phyloP scores from a whole-genome alignment of 2,797 vertebrate species.

The Nyctibius grandis region DNA sequence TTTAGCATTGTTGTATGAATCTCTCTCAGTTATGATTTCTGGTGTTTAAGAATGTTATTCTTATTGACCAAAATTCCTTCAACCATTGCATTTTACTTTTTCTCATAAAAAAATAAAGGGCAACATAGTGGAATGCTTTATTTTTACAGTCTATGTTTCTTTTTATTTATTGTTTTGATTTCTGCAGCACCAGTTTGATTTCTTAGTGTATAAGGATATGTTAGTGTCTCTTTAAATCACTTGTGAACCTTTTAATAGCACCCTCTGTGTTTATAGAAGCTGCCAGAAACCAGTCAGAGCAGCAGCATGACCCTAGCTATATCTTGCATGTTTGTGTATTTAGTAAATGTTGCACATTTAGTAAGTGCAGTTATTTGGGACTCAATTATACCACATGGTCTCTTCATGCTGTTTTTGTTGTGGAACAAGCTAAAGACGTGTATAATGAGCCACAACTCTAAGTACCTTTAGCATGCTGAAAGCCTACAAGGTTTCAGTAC shows the following conservation, averaged over 20 bases:
- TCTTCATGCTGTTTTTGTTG: neutral
- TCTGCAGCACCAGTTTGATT: neutral
- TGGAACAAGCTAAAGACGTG: neutral
- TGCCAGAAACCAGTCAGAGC: neutral
- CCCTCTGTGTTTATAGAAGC: neutral
- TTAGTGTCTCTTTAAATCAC: conserved; percentile 4
- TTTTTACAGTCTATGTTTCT: neutral
- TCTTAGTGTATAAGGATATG: neutral
- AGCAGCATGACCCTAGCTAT: neutral
- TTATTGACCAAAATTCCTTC: neutral
- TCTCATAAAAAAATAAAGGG: neutral
- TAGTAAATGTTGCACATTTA: too few species aligned
- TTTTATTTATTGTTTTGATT: conserved; percentile 13
- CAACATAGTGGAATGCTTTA: neutral
- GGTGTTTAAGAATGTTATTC: neutral
- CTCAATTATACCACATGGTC: neutral
- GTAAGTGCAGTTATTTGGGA: neutral
- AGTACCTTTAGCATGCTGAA: neutral
- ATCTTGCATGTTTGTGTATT: neutral
- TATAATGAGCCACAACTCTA: neutral
- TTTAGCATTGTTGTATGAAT: neutral
- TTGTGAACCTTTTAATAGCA: neutral
- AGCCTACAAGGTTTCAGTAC: neutral
- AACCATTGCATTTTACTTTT: neutral
- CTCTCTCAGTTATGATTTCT: neutral